phyloP scores from a whole-genome alignment of 2,797 vertebrate species.

The Xenops minutus region DNA sequence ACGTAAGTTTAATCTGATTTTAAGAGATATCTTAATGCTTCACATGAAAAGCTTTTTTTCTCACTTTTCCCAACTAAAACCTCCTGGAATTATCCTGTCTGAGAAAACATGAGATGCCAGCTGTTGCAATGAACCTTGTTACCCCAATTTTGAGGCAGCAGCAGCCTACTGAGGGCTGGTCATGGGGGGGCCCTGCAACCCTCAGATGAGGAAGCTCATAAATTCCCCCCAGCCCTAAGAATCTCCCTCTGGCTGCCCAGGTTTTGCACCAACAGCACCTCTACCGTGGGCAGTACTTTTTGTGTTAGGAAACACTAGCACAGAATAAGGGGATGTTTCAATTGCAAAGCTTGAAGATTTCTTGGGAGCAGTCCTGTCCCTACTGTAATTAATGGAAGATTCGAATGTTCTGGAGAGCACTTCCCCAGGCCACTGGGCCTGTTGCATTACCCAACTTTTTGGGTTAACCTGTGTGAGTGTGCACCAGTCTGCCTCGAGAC shows the following conservation, averaged over 20 bases:
- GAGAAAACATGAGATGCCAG: background rate
- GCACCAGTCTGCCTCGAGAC: background rate
- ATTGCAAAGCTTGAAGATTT: background rate
- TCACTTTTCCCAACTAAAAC: background rate
- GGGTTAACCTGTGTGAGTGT: rapidly evolving
- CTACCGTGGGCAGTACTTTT: background rate
- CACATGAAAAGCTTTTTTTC: background rate
- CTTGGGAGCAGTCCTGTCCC: background rate
- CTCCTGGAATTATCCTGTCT: background rate
- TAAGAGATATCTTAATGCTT: background rate
- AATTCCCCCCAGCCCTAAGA: background rate
- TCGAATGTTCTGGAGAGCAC: background rate
- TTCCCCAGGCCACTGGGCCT: background rate
- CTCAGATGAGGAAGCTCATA: background rate
- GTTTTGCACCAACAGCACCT: background rate
- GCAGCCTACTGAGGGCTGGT: background rate
- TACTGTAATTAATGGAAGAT: background rate
- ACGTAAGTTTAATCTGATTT: background rate
- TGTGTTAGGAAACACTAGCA: background rate
- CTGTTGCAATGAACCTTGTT: background rate
- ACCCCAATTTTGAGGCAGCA: background rate
- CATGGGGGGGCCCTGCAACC: background rate
- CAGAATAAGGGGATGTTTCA: background rate
- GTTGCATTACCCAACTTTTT: background rate
- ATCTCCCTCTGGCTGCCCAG: background rate